A percentile compares a stretch with the other conserved stretches of the same genome.
Conservation (phyloP, 2,888 invertebrate species). For the Acleris sparsana region DNA sequence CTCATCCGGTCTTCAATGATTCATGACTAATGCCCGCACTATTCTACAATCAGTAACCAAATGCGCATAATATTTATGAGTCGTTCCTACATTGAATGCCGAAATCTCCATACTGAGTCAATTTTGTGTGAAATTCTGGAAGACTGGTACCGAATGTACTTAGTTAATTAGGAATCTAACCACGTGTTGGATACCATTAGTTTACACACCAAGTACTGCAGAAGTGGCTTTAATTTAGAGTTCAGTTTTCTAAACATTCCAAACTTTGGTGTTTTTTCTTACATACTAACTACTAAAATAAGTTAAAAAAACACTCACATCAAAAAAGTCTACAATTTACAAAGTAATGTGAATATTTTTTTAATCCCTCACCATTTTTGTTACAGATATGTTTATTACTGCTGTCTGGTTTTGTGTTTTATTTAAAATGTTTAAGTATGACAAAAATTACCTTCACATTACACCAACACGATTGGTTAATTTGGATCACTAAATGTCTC, state of each 20-base stretch:
- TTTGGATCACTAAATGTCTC: too few relatives aligned
- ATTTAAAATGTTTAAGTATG: too few relatives aligned
- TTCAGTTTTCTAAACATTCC: conserved; percentile 15
- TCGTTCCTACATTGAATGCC: conserved; percentile 33
- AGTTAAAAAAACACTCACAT: background rate
- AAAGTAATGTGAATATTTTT: too few relatives aligned
- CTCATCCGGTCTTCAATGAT: conserved; percentile 11
- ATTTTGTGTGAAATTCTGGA: too few relatives aligned
- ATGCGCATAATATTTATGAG: conserved; percentile 46
- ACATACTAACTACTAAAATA: background rate
- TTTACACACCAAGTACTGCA: conserved; percentile 46
- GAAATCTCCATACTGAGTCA: too few relatives aligned
- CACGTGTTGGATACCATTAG: conserved; percentile 56
- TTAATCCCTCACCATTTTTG: too few relatives aligned
- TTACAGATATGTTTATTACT: too few relatives aligned
- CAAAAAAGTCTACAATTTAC: too few relatives aligned
- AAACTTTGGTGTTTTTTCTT: background rate
- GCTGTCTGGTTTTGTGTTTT: too few relatives aligned
- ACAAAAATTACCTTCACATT: too few relatives aligned
- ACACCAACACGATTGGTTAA: too few relatives aligned
- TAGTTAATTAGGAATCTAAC: conserved; percentile 55
- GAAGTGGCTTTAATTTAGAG: conserved; percentile 28
- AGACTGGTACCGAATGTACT: too few relatives aligned
- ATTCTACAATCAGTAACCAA: conserved; percentile 16
- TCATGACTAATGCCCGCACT: conserved; percentile 23